These are phyloP conservation scores for Thamnaconus septentrionalis DNA, from an alignment of 2,113 vertebrate species.

Conservation along the genomic window DNA sequence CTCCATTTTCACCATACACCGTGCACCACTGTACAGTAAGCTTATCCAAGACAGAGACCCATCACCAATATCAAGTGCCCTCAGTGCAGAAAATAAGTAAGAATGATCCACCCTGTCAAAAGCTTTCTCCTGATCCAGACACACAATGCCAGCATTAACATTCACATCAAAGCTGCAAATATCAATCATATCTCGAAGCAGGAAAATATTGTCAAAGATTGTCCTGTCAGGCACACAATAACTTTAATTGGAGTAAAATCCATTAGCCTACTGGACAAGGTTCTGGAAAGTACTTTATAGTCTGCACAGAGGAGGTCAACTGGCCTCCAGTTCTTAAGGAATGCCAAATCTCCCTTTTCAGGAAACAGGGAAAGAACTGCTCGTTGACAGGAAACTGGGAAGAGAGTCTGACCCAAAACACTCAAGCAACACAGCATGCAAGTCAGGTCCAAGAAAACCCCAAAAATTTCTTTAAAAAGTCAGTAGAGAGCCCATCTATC, in stretches of 20 bases:
- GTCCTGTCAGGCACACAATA: not conserved
- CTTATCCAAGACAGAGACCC: not conserved
- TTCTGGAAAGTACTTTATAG: conserved; percentile 1
- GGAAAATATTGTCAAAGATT: not conserved
- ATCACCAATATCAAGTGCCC: not conserved
- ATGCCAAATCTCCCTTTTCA: not conserved
- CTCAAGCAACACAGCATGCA: not conserved
- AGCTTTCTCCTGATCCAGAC: not conserved
- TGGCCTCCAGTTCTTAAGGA: conserved; percentile 4
- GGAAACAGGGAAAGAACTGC: not conserved
- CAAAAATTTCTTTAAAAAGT: not conserved
- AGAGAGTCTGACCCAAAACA: not conserved
- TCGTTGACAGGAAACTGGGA: not conserved
- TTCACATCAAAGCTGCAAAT: not conserved
- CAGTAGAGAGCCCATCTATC: not conserved
- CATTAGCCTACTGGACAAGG: not conserved
- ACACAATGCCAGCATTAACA: not conserved
- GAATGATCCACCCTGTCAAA: not conserved
- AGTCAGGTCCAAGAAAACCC: not conserved
- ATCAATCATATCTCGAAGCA: not conserved
- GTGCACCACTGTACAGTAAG: not conserved
- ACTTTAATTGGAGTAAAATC: not conserved
- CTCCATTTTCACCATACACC: not conserved
- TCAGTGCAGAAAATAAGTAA: not conserved
- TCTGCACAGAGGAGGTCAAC: not conserved